Evolutionary conservation across 1,140 invertebrate species (phyloP), one percentile per base, ranked within the genome.

Genomic region (Pseudachorutes palmiensis): DNA sequence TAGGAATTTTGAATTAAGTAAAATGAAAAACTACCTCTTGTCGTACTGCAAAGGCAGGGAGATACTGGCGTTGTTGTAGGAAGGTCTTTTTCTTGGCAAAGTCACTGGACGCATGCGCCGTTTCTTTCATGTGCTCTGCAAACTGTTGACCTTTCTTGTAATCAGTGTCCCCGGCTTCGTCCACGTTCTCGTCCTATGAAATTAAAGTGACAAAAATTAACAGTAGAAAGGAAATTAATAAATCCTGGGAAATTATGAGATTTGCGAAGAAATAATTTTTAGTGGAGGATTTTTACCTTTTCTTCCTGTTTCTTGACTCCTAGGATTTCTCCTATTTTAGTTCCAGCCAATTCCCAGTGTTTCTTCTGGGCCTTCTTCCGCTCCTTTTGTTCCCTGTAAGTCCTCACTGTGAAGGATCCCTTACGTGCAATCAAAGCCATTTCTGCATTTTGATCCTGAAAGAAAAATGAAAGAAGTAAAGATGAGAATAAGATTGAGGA

Each of bases 341-440:
- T 98, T 32, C 97, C 97, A 41, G 94, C 93, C 36, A 99, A 78
- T 79, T 99, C 94, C 95, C 96, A 99, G 77, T 99, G 94, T 78
- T 99, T 99, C 77, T 97, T 96, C 75, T 98, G 96, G 0, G 95
- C 94, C 79, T 94, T 95, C 51, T 87, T 86, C 30, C 94, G 81
- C 78, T 99, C 97, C 76, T 98, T 97, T 77, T 98, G 92, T 77
- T 99, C 97, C 58, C 97, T 83, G 77, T 89, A 94, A 0, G 86
- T 85, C 64, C 92, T 83, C 0, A 99, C 97, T 26, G 94, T 79
- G 1, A 87, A 85, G 2, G 92, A 94, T 5, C 97, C 97, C 82
- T 99, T 99, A n/a, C 94, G 83, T 0, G 97, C 87, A 62, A 97
- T 88, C 45, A 97, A 81, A 0, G 97, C 97, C 94, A 99, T 97